Conservation (phyloP, 2,113 vertebrate species). For the Pavo muticus region DNA sequence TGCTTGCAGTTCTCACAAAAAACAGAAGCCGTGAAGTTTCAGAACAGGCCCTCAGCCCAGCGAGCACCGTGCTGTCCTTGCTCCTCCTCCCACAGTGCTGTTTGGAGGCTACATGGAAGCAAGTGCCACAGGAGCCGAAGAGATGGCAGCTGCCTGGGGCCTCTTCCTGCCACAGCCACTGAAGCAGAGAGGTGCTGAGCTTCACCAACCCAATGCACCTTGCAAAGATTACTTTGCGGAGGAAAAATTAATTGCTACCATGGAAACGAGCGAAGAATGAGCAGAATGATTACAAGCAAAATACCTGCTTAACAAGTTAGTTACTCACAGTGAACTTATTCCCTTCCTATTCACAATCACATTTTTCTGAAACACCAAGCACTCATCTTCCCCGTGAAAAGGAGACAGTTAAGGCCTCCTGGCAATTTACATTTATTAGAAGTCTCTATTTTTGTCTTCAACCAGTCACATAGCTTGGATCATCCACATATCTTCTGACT, state of each 20-base stretch:
- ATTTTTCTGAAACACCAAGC: neutral
- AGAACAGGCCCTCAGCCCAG: neutral
- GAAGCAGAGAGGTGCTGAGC: neutral
- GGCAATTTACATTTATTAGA: slow-evolving; percentile 56
- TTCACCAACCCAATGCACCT: rapidly evolving
- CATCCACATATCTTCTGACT: slow-evolving; percentile 47
- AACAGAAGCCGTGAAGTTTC: neutral
- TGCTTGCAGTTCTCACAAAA: neutral
- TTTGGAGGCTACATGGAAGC: rapidly evolving
- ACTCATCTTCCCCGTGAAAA: neutral
- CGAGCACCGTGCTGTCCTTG: rapidly evolving
- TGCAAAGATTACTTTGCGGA: rapidly evolving
- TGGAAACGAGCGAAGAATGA: neutral
- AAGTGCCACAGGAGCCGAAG: rapidly evolving
- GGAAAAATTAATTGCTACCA: neutral
- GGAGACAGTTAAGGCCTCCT: slow-evolving; percentile 38
- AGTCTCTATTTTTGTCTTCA: slow-evolving; percentile 57
- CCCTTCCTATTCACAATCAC: rapidly evolving
- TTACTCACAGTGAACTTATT: neutral
- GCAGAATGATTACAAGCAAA: neutral
- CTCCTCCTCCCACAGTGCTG: neutral
- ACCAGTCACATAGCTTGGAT: slow-evolving; percentile 56
- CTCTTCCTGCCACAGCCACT: rapidly evolving
- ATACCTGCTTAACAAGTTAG: neutral
- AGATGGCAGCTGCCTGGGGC: rapidly evolving